Percentiles rank a stretch among this genome's conserved stretches.
Evolutionary conservation across 2,888 invertebrate species (phyloP).

Genomic region (Drosophila nr. perissopoda): DNA sequence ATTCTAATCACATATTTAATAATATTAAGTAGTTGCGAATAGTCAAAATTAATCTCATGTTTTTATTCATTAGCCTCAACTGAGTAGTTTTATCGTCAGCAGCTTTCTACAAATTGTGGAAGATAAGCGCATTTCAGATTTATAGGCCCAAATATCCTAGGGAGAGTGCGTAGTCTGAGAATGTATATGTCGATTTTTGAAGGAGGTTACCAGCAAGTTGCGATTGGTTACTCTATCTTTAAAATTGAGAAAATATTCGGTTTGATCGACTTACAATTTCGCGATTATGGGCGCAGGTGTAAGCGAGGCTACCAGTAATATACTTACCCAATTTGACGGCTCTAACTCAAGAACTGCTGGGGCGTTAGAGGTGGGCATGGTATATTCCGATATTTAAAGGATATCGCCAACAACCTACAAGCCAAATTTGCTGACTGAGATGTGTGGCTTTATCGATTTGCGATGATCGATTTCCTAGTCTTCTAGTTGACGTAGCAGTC

Average conservation of each 20-base stretch:
- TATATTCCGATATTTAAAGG: neutral
- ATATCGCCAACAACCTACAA: too few species aligned
- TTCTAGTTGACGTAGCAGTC: too few species aligned
- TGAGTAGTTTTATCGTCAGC: neutral
- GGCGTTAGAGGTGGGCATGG: neutral
- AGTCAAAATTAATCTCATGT: neutral
- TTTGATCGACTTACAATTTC: neutral
- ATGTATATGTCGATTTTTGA: neutral
- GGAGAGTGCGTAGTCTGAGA: neutral
- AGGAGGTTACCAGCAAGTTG: neutral
- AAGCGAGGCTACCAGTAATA: too few species aligned
- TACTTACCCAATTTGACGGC: neutral
- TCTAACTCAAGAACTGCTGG: neutral
- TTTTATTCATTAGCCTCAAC: neutral
- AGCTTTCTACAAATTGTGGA: too few species aligned
- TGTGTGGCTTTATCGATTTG: neutral
- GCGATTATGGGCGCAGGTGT: too few species aligned
- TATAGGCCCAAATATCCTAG: too few species aligned
- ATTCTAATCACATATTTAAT: neutral
- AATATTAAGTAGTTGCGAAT: neutral
- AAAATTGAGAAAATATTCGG: too few species aligned
- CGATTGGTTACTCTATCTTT: neutral
- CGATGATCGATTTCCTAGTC: neutral
- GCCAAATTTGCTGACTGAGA: neutral
- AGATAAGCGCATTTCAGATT: too few species aligned